Evolutionary conservation across 2,888 invertebrate genomes (phyloP).

Genomic region (Elegia similella): DNA sequence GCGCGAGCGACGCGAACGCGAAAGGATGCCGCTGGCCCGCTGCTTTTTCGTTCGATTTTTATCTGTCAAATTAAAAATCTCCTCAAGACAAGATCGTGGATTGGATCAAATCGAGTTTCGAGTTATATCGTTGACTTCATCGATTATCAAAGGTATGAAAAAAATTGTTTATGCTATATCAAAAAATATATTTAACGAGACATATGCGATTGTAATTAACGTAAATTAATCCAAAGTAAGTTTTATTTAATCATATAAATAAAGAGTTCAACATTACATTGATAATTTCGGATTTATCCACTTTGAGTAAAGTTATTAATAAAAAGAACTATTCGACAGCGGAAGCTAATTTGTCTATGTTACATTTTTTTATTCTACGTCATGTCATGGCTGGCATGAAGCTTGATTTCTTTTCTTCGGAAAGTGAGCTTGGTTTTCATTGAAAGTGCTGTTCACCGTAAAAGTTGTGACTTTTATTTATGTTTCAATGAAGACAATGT

Average conservation of each 20-base stretch:
- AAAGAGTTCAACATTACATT: too few species aligned
- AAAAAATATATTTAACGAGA: too few species aligned
- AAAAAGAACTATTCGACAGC: background rate
- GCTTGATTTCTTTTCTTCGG: constrained; percentile 74
- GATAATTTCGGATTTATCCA: too few species aligned
- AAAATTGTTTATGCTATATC: too few species aligned
- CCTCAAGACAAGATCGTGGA: background rate
- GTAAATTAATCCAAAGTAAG: too few species aligned
- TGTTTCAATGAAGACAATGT: constrained; percentile 36
- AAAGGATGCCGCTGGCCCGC: background rate
- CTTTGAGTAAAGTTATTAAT: too few species aligned
- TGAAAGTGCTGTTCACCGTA: constrained; percentile 58
- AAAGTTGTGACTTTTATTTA: constrained; percentile 66
- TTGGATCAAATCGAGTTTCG: too few species aligned
- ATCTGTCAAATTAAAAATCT: background rate
- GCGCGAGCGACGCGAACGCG: constrained; percentile 53
- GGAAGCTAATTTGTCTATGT: constrained; percentile 27
- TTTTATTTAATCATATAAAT: too few species aligned
- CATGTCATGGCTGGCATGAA: constrained; percentile 70
- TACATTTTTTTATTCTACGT: constrained; percentile 43
- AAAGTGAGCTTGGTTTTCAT: constrained; percentile 77
- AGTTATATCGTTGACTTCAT: too few species aligned
- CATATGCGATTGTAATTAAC: too few species aligned
- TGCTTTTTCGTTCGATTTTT: background rate
- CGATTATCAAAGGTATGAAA: too few species aligned